Evolutionary conservation across 1,140 invertebrate genomes (phyloP), one percentile per base, ranked within the genome.

Genomic region (Bactericera cockerelli): DNA sequence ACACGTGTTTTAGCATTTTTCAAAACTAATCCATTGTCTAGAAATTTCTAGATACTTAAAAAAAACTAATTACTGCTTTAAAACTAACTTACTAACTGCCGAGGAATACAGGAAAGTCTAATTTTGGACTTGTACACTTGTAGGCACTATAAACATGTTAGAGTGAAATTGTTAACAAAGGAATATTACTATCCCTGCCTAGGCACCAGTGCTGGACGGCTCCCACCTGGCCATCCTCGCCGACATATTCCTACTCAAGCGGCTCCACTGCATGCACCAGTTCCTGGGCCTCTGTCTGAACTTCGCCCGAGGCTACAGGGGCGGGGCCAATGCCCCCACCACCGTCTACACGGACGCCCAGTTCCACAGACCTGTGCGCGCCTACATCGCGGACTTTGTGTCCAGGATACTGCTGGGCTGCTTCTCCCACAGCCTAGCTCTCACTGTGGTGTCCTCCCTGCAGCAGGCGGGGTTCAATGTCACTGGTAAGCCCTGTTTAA

Each of bases 301-400:
- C 26, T 76, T 79, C 1, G 81, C 79, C 63, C 78, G 76, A 60
- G 78, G 75, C 1, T 63, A 67, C 42, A 63, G 61, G 28, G 73
- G 70, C 1, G 65, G 75, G 1, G 65, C 70, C 14, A 71, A 71
- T 3, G 64, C 59, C 16, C 63, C 63, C 22, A 57, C 49, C n/a
- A 61, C 57, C 16, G 59, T 63, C 1, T 80, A 77, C 65, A 83
- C 85, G 65, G 83, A 87, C 64, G 82, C 86, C 42, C 76, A 79
- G 57, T 73, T 91, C 1, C 79, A 79, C 38, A 84, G 85, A 71
- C 85, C 87, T 1, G 76, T 92, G 1, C 76, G 77, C 66, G 76
- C 79, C 38, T 91, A 84, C 64, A 87, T 83, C 31, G 84, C 87
- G n/a, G 87, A 90, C 67, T 90, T 83, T 70, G 80, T 91, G n/a